Evolutionary conservation across 2,888 invertebrate species (phyloP).

Genomic region (Anarsia innoxiella): DNA sequence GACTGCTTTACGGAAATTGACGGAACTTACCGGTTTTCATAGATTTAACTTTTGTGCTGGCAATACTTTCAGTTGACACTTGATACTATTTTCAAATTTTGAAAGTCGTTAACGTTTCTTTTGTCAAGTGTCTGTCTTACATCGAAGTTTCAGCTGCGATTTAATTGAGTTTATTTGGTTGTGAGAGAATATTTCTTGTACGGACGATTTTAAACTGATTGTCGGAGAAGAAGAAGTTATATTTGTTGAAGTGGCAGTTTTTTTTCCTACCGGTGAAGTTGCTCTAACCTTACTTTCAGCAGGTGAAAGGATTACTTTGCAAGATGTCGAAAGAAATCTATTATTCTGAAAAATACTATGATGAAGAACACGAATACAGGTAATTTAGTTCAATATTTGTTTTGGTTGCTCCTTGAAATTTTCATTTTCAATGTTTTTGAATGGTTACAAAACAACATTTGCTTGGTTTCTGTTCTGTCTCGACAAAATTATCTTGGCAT

Average conservation of each 20-base stretch:
- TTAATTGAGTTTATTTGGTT: slow-evolving; percentile 8
- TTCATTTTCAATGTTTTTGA: too few relatives aligned
- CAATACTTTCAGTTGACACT: slow-evolving; percentile 20
- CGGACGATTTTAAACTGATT: not conserved
- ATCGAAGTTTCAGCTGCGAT: slow-evolving; percentile 18
- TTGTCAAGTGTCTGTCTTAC: slow-evolving; percentile 18
- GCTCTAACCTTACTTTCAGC: slow-evolving; percentile 3
- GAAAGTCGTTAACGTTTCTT: slow-evolving; percentile 47
- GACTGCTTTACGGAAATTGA: slow-evolving; percentile 15
- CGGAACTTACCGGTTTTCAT: slow-evolving; percentile 10
- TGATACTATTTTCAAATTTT: slow-evolving; percentile 41
- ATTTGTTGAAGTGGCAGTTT: not conserved
- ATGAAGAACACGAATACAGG: slow-evolving; percentile 95
- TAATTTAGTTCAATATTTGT: too few relatives aligned
- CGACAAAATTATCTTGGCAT: too few relatives aligned
- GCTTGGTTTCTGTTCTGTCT: too few relatives aligned
- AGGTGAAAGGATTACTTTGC: too few relatives aligned
- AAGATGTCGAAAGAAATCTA: slow-evolving; percentile 87
- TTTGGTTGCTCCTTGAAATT: too few relatives aligned
- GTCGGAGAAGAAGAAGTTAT: not conserved
- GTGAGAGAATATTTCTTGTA: not conserved
- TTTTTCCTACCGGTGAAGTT: not conserved
- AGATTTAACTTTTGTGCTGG: slow-evolving; percentile 13
- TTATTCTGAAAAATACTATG: slow-evolving; percentile 95
- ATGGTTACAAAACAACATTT: too few relatives aligned